Evolutionary conservation across 1,140 invertebrate genomes (phyloP).

Genomic region (Periplaneta americana): DNA sequence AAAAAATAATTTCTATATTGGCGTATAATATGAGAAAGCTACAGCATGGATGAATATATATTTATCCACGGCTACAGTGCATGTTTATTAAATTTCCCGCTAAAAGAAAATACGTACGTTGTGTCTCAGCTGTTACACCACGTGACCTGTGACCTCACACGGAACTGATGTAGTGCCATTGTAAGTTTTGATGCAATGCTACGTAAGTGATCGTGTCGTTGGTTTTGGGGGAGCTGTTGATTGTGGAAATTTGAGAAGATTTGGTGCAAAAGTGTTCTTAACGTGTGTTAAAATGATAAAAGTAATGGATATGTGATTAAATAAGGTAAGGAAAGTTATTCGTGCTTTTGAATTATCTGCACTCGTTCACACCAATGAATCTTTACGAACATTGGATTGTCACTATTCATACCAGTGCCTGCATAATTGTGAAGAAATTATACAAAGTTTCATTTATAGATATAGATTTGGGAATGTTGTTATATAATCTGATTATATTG

Average conservation of each 20-base stretch:
- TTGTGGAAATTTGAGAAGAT: not conserved
- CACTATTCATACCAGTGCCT: not conserved
- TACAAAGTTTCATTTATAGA: no score
- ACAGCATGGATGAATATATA: no score
- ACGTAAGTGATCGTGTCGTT: not conserved
- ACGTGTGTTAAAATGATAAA: not conserved
- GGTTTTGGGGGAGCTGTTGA: not conserved
- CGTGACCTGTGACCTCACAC: not conserved
- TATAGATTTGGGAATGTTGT: no score
- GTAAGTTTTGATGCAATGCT: not conserved
- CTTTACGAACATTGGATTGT: not conserved
- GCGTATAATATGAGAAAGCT: no score
- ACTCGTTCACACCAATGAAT: not conserved
- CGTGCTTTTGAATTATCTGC: not conserved
- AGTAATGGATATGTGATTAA: not conserved
- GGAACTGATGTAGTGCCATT: not conserved
- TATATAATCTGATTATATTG: no score
- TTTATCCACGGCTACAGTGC: no score
- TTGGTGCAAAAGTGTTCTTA: not conserved
- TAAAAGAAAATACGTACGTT: not conserved
- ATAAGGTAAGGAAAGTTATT: not conserved
- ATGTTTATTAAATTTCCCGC: not conserved
- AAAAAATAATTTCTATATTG: no score
- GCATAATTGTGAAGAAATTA: no score
- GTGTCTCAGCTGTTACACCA: not conserved